Percentiles rank a stretch among this genome's conserved stretches.
Evolutionary conservation across 2,888 invertebrate species (phyloP).

Genomic region (Mesorhabditis spiculigera): DNA sequence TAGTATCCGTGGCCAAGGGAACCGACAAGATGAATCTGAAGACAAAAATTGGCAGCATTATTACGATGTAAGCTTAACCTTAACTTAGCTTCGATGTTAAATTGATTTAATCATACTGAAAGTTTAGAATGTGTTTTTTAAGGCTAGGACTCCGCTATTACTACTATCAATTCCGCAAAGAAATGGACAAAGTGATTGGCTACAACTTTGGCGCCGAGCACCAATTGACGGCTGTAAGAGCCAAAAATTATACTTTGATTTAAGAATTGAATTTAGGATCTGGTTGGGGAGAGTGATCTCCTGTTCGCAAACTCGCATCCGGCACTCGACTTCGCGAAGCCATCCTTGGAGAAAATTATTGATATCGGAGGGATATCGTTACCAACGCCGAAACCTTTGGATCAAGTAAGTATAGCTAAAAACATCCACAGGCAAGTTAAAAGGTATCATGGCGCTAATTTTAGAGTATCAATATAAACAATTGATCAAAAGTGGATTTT

Average conservation of each 20-base stretch:
- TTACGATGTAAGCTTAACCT: background rate
- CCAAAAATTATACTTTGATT: background rate
- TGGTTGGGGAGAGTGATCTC: conserved; percentile 24
- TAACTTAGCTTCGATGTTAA: too few species aligned
- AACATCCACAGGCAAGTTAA: too few species aligned
- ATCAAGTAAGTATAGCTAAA: background rate
- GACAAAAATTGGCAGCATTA: background rate
- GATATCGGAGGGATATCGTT: conserved; percentile 36
- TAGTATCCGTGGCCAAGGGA: background rate
- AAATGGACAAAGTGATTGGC: background rate
- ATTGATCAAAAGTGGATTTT: background rate
- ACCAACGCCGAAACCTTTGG: conserved; percentile 15
- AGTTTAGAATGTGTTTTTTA: background rate
- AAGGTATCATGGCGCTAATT: too few species aligned
- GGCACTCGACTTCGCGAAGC: conserved; percentile 38
- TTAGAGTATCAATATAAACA: background rate
- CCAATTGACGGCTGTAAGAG: background rate
- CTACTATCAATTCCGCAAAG: background rate
- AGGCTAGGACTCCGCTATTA: conserved; percentile 3
- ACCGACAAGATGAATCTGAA: conserved; percentile 2
- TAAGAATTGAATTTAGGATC: conserved; percentile 17
- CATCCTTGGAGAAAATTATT: conserved; percentile 29
- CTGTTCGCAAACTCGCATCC: conserved; percentile 38
- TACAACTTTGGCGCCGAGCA: background rate
- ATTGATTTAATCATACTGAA: too few species aligned